Base-by-base conservation (phyloP, 1,140 invertebrate species). In the Cotesia chilonis region DNA sequence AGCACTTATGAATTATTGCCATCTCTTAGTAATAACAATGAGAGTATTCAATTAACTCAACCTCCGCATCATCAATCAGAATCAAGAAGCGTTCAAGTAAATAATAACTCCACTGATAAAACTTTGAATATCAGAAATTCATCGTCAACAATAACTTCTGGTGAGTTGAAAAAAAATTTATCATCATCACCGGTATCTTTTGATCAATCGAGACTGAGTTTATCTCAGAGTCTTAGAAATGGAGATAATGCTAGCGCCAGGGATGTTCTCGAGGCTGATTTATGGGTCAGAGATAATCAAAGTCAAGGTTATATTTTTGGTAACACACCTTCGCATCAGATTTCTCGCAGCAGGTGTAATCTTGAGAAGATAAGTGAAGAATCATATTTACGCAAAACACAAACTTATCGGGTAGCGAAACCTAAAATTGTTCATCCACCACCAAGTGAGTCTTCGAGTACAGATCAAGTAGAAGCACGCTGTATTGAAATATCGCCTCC, bases 401-500 rank as follows among this genome's bases (percentile, higher is more conserved):
- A 41, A 75, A 74, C 28, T 47, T n/a, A 28, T 10, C 6, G 10
- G 2, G 5, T 47, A 47, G 6, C 9, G 5, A 71, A 47, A 63
- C 47, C 20, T 36, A 9, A 9, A 10, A 17, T 57, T 1, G 36
- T 60, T 4, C 59, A 68, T 47, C 6, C 36, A 0, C 57, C 9
- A 59, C 7, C 9, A n/a, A 52, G 12, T 54, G 54, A 65, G 60
- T 6, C 35, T 36, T 37, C 67, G 10, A 59, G 14, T 4, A 61
- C 71, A 17, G 54, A 74, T 38, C 20, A 74, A 59, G 12, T 57
- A 9, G 72, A 67, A 68, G 59, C 47, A 20, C 37, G 78, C 12
- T 79, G 78, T 52, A 76, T 83, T 14, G 80, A 82, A 64, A 83
- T 83, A 36, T 83, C 83, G 4, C 83, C 83, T 5, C 80, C 80